phyloP scores from a whole-genome alignment of 2,797 vertebrate genomes.

The Myoxocephalus aenaeus region DNA sequence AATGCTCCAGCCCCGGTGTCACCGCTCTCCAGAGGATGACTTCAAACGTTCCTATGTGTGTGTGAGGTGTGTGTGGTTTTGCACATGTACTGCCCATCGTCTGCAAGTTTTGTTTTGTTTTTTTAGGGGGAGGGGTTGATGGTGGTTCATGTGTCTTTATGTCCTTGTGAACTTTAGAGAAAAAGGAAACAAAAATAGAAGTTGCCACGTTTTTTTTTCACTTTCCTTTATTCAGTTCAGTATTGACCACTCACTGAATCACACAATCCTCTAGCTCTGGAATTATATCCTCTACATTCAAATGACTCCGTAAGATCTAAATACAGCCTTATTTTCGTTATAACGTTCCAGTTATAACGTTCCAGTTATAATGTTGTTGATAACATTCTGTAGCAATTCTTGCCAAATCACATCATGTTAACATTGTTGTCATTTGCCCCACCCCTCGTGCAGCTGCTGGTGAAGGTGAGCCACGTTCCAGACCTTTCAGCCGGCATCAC shows the following conservation, averaged over 20 bases:
- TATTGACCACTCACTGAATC: slow-evolving; percentile 16
- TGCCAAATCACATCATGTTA: slow-evolving; percentile 27
- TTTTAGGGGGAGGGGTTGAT: not conserved
- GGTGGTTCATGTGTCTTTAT: slow-evolving; percentile 18
- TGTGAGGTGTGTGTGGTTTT: slow-evolving; percentile 14
- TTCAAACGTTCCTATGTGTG: slow-evolving; percentile 69
- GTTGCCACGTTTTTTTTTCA: slow-evolving; percentile 45
- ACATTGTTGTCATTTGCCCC: not conserved
- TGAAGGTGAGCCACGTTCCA: slow-evolving; percentile 93
- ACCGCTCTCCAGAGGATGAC: slow-evolving; percentile 74
- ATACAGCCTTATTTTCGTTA: slow-evolving; percentile 16
- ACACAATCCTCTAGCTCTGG: not conserved
- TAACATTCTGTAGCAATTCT: slow-evolving; percentile 28
- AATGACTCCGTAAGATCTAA: slow-evolving; percentile 6
- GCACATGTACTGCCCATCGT: slow-evolving; percentile 14
- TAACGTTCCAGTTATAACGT: too few species aligned
- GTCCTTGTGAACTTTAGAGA: slow-evolving; percentile 33
- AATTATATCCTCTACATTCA: not conserved
- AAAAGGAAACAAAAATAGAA: slow-evolving; percentile 48
- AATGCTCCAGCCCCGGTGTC: slow-evolving; percentile 74
- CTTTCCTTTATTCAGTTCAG: slow-evolving; percentile 1
- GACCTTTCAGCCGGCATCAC: slow-evolving; percentile 92
- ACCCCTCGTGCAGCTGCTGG: slow-evolving; percentile 86
- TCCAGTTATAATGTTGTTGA: too few species aligned
- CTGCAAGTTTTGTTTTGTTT: not conserved